Evolutionary conservation across 2,113 vertebrate species (phyloP), one percentile per base, ranked within the genome.

Genomic region (Tringa solitaria): DNA sequence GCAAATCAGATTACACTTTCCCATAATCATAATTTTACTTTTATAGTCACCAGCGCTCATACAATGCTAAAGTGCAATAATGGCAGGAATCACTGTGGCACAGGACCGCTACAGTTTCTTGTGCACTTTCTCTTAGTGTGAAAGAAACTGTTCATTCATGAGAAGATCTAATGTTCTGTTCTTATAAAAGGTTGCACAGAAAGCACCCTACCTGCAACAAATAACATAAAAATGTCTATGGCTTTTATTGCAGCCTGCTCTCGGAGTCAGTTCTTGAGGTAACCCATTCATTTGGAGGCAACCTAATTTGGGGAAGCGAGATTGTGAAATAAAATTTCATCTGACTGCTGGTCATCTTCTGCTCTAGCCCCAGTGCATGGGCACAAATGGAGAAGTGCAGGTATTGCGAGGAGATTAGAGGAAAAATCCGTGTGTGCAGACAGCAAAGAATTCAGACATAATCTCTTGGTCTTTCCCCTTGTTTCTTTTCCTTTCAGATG

Each of bases 391-490:
- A 78, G 69, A 91, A 61, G 14, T 4, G 4, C 22, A 22, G 56
- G 41, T n/a, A 41, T 33, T 4, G 35, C 15, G 68, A 18, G 35
- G 76, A 81, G 64, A 59, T 33, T 4, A 39, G 75, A 86, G 79
- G 72, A 76, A 46, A 89, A 81, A 23, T 33, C 67, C 82, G 53
- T 18, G 35, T 88, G 69, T 27, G 73, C 92, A 95, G 96, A 93
- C 83, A 57, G 90, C 80, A 57, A 90, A 93, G 83, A 94, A 95
- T 95, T 93, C 90, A 96, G 90, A 96, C 94, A 94, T 53, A 51
- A 89, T 41, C 90, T 80, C 67, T 78, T 57, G 45, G 86, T 87
- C 65, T 90, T 94, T 64, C 7, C 53, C 18, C 86, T 92, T 75
- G 60, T 84, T 89, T 84, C 92, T 94, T 96, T 94, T 81, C 83